phyloP scores from a whole-genome alignment of 2,888 invertebrate species.

The Melanchra persicariae region DNA sequence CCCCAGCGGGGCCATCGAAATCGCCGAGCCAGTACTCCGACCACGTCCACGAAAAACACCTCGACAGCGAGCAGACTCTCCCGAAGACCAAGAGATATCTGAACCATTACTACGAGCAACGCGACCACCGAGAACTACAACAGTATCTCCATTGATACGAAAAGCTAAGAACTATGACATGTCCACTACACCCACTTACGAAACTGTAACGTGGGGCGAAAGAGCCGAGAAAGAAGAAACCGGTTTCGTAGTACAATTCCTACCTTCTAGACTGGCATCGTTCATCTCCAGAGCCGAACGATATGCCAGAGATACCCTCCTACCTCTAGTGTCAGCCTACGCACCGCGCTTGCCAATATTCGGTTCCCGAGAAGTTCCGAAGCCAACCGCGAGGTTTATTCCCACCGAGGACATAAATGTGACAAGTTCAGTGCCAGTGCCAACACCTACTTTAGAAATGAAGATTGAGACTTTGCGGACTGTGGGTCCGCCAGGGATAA shows the following conservation, averaged over 20 bases:
- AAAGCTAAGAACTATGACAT: conserved; percentile 87
- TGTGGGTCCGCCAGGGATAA: conserved; percentile 86
- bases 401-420: conserved; percentile 88
- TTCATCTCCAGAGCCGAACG: conserved; percentile 95
- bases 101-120: conserved; percentile 92
- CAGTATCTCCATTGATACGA: conserved; percentile 75
- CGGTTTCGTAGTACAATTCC: conserved; percentile 93
- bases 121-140: conserved; percentile 79
- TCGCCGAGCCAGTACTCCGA: conserved; percentile 94
- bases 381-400: conserved; percentile 91
- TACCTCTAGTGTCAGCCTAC: conserved; percentile 95
- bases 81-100: conserved; percentile 91
- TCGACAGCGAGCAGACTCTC: conserved; percentile 87
- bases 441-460: conserved; percentile 88
- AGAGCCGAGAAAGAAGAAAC: conserved; percentile 81
- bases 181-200: conserved; percentile 84
- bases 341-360: conserved; percentile 93
- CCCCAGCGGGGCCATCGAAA: conserved; percentile 90
- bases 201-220: conserved; percentile 78
- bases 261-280: conserved; percentile 94
- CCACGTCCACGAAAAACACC: conserved; percentile 91
- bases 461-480: conserved; percentile 86
- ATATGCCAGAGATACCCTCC: conserved; percentile 94
- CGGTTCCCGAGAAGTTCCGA: conserved; percentile 85
- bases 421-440: conserved; percentile 82